Conservation (phyloP, 2,888 invertebrate species). For the Ryuthela nishihirai region DNA sequence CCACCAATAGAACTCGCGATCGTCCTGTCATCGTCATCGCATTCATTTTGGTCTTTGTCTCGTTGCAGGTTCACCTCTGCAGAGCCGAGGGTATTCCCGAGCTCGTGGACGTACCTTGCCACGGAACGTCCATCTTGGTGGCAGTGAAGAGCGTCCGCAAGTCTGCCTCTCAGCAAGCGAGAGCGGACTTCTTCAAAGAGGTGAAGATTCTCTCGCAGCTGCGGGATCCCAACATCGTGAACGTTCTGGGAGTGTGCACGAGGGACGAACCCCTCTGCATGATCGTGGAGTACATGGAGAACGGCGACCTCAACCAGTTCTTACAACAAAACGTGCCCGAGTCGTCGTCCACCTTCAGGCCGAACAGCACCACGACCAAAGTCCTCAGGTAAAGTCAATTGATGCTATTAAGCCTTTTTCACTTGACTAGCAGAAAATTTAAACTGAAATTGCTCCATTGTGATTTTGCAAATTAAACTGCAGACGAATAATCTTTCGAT, state of each 20-base stretch:
- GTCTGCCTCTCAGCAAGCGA: constrained; percentile 65
- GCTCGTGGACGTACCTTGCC: constrained; percentile 39
- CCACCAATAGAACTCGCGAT: too few relatives aligned
- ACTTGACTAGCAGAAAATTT: too few relatives aligned
- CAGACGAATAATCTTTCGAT: too few relatives aligned
- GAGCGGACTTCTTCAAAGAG: constrained; percentile 79
- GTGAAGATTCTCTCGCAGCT: constrained; percentile 78
- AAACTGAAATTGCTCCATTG: too few relatives aligned
- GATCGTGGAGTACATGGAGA: constrained; percentile 83
- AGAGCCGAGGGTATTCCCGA: constrained; percentile 47
- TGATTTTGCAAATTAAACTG: too few relatives aligned
- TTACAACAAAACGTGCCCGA: constrained; percentile 67
- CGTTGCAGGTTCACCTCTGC: constrained; percentile 47
- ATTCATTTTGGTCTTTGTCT: background rate
- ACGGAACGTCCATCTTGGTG: constrained; percentile 64
- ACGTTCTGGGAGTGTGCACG: constrained; percentile 75
- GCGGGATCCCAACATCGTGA: constrained; percentile 76
- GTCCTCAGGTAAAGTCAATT: constrained; percentile 66
- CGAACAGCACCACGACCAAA: constrained; percentile 55
- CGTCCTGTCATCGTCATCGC: too few relatives aligned
- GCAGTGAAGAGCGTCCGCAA: constrained; percentile 81
- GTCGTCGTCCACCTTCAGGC: constrained; percentile 54
- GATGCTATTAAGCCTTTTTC: too few relatives aligned
- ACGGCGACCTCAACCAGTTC: constrained; percentile 76
- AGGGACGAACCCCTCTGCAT: constrained; percentile 80